Base-by-base conservation (phyloP, 92 coral and sea anemone genomes). In the Blastomussa wellsi region DNA sequence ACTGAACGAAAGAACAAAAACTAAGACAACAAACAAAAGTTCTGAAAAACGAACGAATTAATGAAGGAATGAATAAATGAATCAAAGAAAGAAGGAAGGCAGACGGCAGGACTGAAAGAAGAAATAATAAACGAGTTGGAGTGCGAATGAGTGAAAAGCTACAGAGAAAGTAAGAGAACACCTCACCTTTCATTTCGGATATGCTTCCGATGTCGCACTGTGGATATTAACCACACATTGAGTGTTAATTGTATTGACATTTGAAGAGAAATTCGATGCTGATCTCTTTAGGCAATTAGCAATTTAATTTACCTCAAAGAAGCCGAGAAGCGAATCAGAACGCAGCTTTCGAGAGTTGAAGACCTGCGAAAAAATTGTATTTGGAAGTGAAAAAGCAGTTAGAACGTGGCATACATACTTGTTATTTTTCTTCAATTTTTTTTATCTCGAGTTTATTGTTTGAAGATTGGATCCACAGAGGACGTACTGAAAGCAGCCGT, bases 141-240 rank as follows among this genome's bases (percentile, higher is more conserved):
- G 20, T 51, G 57, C 22, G 57, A 51, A 51, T 51, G 1, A 60
- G 33, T 9, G 16, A 28, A 62, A 26, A 62, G 28, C 29, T 33
- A 26, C 17, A 62, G 35, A 62, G 19, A 48, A 48, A 44, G 11
- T 2, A 11, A 39, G 12, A 4, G 11, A 68, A 69, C 24, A 19
- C 9, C 37, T 85, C 66, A 96, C 99, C 99, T 84, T 92, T 93
- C 80, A 87, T 89, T 70, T 92, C 97, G 78, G 87, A 90, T 26
- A 96, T 89, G 19, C 90, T 85, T 14, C 95, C 95, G 59, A 96
- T 95, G 84, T 96, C 97, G 78, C 94, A 91, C 99, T 96, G 77
- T 22, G 92, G 89, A 83, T 14, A 53, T 29, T 69, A 64, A 53
- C 8, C 17, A 44, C 13, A 70, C 37, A 15, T 70, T 11, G 20